Base-by-base conservation (phyloP, 2,797 vertebrate species). In the Paedocypris micromegethes region DNA sequence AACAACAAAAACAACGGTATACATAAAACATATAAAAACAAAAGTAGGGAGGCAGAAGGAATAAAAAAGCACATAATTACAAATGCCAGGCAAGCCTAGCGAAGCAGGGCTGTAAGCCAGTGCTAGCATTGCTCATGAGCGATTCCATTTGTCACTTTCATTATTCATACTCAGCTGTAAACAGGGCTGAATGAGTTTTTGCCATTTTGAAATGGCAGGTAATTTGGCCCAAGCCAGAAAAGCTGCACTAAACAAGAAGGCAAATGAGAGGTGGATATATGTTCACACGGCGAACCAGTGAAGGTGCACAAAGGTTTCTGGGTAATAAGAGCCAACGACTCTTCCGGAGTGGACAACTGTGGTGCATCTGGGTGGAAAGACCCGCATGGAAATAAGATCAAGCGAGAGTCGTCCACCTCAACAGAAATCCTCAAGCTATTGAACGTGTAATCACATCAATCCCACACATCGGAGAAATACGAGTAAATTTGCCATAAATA, bases 41-140 rank as follows among this genome's bases (percentile, higher is more conserved):
- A 73, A 64, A 45, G 8, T 39, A 59, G 47, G 47, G 45, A 43
- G 64, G 6, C 8, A 7, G 4, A 69, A n/a, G 55, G 45, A 56
- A 64, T 49, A 66, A 70, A 70, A 68, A 6, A 81, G 82, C 87
- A 86, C 82, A 80, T 90, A 89, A 91, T 91, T 91, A 89, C 82
- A 82, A 88, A 88, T 87, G 79, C 84, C 83, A 89, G 83, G 85
- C 88, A 86, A 86, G 87, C 90, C 85, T 82, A 89, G 87, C 83
- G 85, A 89, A 90, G 88, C 85, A 85, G 77, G 65, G 84, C 87
- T 86, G 74, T 77, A 81, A 87, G 85, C 82, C 83, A 81, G 82
- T 82, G 76, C 72, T 64, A 84, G 81, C 79, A 79, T 78, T 85
- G 83, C 85, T 85, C 83, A 80, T 56, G 80, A 81, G 86, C 83